Base-by-base conservation (phyloP, 2,797 vertebrate species). In the Garrulus glandarius region DNA sequence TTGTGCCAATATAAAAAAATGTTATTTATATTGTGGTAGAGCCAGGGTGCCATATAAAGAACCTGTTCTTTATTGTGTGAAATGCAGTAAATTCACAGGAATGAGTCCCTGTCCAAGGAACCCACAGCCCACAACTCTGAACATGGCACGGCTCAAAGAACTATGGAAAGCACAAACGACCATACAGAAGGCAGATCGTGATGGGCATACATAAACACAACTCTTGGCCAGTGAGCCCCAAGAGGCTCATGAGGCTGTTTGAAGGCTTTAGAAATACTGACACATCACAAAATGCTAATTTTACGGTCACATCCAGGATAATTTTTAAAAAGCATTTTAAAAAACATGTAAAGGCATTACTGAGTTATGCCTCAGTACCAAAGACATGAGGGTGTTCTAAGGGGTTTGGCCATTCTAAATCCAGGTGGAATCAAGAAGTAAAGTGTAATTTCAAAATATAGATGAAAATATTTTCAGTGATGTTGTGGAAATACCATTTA, bases 21-120 rank as follows among this genome's bases (percentile, higher is more conserved):
- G 34, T 53, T 95, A 71, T 92, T 93, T 96, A 72, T 90, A 18
- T 87, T 77, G 69, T 74, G 44, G 49, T 49, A 53, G 53, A 57
- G 69, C 72, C 91, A 89, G 74, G 39, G 39, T 0, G 2, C 43
- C 32, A 11, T 52, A 75, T 57, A 85, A 89, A 89, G 60, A 70
- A 75, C 47, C 27, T 13, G 21, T 92, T 83, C 60, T 94, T 94
- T 61, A 56, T 59, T 46, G 59, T 59, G 63, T 2, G 3, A 86
- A 84, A 34, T 39, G 55, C 39, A 72, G 29, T 76, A 84, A 77
- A 93, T 91, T 92, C 52, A 84, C 37, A 65, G 50, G 55, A 85
- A 85, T 52, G 26, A 92, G 29, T 56, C 27, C n/a, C 34, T 0
- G 2, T 67, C 87, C 69, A 37, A 79, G 70, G 37, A 97, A 39